Percentiles rank a stretch among this genome's conserved stretches.
These are phyloP conservation scores for Drosophila aff. DNA, from an alignment of 1,140 invertebrate genomes.

Conservation along the genomic window DNA sequence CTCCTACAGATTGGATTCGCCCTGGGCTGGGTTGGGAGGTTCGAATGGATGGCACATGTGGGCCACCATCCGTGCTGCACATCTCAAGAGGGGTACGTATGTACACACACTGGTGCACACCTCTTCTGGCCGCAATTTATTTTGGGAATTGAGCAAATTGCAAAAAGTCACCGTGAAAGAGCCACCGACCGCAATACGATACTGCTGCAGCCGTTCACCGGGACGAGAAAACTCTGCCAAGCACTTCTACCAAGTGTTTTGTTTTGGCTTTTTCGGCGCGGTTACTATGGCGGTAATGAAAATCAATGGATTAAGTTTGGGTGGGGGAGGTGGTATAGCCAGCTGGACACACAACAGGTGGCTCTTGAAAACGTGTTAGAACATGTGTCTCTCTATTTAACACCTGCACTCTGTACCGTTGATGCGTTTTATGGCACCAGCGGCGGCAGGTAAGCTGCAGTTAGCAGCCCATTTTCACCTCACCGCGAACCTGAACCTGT, in stretches of 20 bases:
- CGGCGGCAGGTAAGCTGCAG: slow-evolving; percentile 31
- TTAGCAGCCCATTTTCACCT: slow-evolving; percentile 38
- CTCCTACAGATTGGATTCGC: slow-evolving; percentile 27
- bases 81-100: background rate
- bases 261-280: slow-evolving; percentile 40
- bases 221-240: slow-evolving; percentile 19
- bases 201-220: slow-evolving; percentile 19
- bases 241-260: slow-evolving; percentile 29
- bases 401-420: slow-evolving; percentile 22
- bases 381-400: slow-evolving; percentile 9
- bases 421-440: slow-evolving; percentile 22
- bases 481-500: slow-evolving; percentile 16
- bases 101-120: slow-evolving; percentile 50
- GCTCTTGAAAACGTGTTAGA: slow-evolving; percentile 1
- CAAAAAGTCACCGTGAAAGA: slow-evolving; percentile 33
- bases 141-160: slow-evolving; percentile 76
- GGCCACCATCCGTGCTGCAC: slow-evolving; percentile 19
- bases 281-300: slow-evolving; percentile 53
- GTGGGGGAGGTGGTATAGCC: background rate
- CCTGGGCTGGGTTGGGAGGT: background rate
- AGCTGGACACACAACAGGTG: slow-evolving; percentile 52
- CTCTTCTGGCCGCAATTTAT: slow-evolving; percentile 61
- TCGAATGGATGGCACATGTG: slow-evolving; percentile 19
- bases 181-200: slow-evolving; percentile 35
- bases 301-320: slow-evolving; percentile 42